These are phyloP conservation scores for Cephus nigrinus DNA, from an alignment of 2,888 invertebrate genomes.

Conservation along the genomic window DNA sequence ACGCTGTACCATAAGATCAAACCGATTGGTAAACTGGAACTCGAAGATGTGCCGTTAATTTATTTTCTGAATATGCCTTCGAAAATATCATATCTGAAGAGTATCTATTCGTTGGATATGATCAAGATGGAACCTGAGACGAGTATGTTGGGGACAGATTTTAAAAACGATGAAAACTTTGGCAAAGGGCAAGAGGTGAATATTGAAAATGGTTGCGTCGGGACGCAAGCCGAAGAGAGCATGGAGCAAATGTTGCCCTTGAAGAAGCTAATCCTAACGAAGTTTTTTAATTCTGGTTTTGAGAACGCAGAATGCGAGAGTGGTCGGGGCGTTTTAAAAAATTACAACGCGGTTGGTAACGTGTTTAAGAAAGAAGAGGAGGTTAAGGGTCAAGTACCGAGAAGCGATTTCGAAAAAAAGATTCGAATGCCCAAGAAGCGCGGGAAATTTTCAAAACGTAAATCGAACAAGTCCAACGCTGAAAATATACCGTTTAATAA, in stretches of 20 bases:
- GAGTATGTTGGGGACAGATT: neutral
- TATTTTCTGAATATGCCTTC: neutral
- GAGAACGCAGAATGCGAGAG: neutral
- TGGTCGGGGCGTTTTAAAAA: neutral
- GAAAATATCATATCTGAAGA: neutral
- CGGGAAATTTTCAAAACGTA: neutral
- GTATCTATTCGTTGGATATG: neutral
- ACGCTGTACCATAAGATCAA: neutral
- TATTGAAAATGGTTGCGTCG: neutral
- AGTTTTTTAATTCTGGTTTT: neutral
- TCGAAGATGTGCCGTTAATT: neutral
- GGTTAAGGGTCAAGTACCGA: neutral
- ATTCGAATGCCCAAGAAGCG: neutral
- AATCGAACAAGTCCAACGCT: neutral
- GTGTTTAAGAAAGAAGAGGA: neutral
- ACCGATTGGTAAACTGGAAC: neutral
- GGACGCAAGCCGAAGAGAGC: neutral
- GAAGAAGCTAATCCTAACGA: neutral
- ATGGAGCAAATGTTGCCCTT: neutral
- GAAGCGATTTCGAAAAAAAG: neutral
- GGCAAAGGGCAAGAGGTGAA: neutral
- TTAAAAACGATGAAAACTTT: neutral
- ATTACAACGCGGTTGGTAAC: neutral
- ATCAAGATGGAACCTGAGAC: neutral
- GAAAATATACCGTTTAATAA: neutral